Conservation (phyloP, 2,888 invertebrate genomes). For the Steinernema carpocapsae region DNA sequence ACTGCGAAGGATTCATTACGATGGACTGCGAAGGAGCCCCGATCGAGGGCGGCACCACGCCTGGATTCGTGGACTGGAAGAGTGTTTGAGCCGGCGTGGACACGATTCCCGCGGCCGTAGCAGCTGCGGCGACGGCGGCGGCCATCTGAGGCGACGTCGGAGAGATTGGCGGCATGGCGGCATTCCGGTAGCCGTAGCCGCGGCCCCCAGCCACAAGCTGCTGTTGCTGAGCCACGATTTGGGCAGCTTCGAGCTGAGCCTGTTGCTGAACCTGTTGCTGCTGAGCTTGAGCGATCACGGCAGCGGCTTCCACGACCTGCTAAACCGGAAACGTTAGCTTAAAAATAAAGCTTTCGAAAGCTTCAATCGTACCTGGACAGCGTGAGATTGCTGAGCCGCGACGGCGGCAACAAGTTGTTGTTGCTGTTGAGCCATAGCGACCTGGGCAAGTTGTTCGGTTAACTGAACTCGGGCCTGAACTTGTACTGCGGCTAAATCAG, state of each 20-base stretch:
- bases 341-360: too few species aligned
- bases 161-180: neutral
- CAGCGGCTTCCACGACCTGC: constrained; percentile 13
- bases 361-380: neutral
- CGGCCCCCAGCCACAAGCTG: constrained; percentile 14
- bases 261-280: constrained; percentile 11
- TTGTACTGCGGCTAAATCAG: neutral
- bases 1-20: neutral
- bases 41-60: neutral
- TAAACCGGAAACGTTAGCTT: neutral
- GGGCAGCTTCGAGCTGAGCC: neutral
- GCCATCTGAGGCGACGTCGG: neutral
- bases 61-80: constrained; percentile 4
- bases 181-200: constrained; percentile 6
- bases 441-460: neutral
- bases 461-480: constrained; percentile 1
- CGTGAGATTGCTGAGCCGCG: neutral
- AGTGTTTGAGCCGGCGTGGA: constrained; percentile 1
- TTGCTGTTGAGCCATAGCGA: constrained; percentile 27
- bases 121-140: constrained; percentile 16
- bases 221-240: constrained; percentile 15
- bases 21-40: neutral
- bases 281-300: neutral
- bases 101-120: neutral
- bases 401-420: neutral